Percentiles rank a stretch among this genome's conserved stretches.
These are phyloP conservation scores for Drosophila sechellia DNA, from an alignment of 1,140 invertebrate species.

Conservation along the genomic window DNA sequence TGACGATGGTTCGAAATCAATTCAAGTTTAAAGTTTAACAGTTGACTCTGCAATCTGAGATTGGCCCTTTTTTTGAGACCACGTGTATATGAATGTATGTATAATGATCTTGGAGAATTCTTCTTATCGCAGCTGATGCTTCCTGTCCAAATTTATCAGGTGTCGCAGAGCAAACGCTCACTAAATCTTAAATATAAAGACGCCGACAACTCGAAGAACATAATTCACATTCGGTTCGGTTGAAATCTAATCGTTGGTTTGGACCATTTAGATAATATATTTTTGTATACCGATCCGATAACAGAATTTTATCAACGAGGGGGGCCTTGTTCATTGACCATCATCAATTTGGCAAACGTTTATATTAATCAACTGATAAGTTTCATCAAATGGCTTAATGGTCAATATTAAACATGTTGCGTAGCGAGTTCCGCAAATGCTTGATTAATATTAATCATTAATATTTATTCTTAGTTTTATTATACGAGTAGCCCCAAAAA, in stretches of 20 bases:
- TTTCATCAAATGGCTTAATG: not conserved
- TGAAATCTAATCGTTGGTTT: slow-evolving; percentile 27
- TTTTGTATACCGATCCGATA: slow-evolving; percentile 1
- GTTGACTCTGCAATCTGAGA: no score
- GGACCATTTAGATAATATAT: slow-evolving; percentile 30
- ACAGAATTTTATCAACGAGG: not conserved
- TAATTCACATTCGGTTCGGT: slow-evolving; percentile 1
- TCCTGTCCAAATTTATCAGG: slow-evolving; percentile 4
- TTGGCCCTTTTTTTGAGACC: no score
- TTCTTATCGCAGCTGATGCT: slow-evolving; percentile 17
- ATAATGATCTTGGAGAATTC: not conserved
- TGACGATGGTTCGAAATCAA: not conserved
- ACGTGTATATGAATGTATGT: no score
- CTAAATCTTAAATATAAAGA: not conserved
- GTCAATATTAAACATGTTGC: not conserved
- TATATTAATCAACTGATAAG: slow-evolving; percentile 8
- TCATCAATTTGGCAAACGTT: not conserved
- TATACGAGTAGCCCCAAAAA: no score
- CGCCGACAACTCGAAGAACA: not conserved
- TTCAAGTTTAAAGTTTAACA: not conserved
- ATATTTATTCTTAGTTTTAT: no score
- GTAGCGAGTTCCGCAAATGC: no score
- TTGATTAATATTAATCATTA: no score
- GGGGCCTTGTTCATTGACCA: slow-evolving; percentile 10
- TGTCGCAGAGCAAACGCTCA: not conserved